Evolutionary conservation across 2,888 invertebrate genomes (phyloP).

Genomic region (Dicyrtomina minuta): DNA sequence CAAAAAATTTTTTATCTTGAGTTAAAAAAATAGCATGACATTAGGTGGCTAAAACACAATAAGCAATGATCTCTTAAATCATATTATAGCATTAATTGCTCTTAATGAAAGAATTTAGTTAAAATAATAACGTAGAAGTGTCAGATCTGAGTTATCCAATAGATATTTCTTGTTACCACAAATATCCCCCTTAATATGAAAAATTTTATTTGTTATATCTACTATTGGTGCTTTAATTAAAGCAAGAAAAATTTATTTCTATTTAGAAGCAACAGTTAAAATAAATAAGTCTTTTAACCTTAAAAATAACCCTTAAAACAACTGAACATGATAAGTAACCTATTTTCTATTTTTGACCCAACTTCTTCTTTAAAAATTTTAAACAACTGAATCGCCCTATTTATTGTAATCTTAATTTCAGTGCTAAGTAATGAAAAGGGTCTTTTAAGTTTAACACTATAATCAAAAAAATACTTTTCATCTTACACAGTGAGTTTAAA

Average conservation of each 20-base stretch:
- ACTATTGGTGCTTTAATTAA: too few species aligned
- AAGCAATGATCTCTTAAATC: slow-evolving; percentile 74
- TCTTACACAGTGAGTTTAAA: slow-evolving; percentile 64
- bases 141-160: slow-evolving; percentile 66
- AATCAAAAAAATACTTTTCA: slow-evolving; percentile 60
- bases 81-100: slow-evolving; percentile 66
- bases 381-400: slow-evolving; percentile 62
- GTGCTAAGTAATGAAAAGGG: slow-evolving; percentile 61
- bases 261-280: too few species aligned
- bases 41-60: slow-evolving; percentile 61
- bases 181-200: slow-evolving; percentile 67
- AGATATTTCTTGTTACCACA: slow-evolving; percentile 67
- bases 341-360: slow-evolving; percentile 71
- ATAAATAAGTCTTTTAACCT: too few species aligned
- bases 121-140: slow-evolving; percentile 68
- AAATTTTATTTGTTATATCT: too few species aligned
- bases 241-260: too few species aligned
- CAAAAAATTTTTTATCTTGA: too few species aligned
- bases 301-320: too few species aligned
- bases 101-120: slow-evolving; percentile 65
- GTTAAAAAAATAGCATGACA: too few species aligned
- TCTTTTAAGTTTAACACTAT: slow-evolving; percentile 61
- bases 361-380: slow-evolving; percentile 63
- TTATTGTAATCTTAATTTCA: slow-evolving; percentile 59
- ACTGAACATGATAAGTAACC: slow-evolving; percentile 68